These are phyloP conservation scores for Acipenser oxyrinchus DNA, from an alignment of 2,797 vertebrate species.

Conservation along the genomic window DNA sequence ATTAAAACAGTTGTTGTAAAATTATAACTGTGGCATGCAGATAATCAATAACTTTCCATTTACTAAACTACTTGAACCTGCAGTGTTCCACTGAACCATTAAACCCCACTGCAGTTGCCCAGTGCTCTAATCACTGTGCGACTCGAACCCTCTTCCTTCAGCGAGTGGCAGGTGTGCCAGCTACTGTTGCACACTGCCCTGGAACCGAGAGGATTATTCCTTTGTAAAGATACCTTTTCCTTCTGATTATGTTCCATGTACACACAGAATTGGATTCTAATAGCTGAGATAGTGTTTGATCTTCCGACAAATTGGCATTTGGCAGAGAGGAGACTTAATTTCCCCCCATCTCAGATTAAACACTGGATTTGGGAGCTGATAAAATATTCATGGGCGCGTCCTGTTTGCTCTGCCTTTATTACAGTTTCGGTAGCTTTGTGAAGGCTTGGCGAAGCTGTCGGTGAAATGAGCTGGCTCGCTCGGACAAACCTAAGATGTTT, in stretches of 20 bases:
- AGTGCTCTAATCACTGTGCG: too few relatives aligned
- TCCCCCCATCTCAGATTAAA: slow-evolving; percentile 82
- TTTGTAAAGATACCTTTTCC: slow-evolving; percentile 44
- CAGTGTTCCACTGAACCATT: too few relatives aligned
- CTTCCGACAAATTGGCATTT: slow-evolving; percentile 82
- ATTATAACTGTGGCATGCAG: too few relatives aligned
- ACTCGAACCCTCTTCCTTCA: too few relatives aligned
- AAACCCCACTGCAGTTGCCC: not conserved
- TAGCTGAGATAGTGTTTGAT: slow-evolving; percentile 90
- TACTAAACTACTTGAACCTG: too few relatives aligned
- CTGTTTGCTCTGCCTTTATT: slow-evolving; percentile 74
- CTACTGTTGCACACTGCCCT: slow-evolving; percentile 53
- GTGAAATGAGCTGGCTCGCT: slow-evolving; percentile 68
- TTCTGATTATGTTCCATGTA: slow-evolving; percentile 48
- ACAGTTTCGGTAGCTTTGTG: slow-evolving; percentile 62
- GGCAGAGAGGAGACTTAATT: slow-evolving; percentile 76
- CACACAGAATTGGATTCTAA: slow-evolving; percentile 78
- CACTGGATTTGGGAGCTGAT: slow-evolving; percentile 86
- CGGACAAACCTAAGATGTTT: slow-evolving; percentile 74
- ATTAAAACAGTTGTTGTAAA: too few relatives aligned
- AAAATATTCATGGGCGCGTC: slow-evolving; percentile 88
- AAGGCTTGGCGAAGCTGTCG: slow-evolving; percentile 33
- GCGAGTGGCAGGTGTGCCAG: slow-evolving; percentile 11
- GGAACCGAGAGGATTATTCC: slow-evolving; percentile 63
- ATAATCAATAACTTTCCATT: too few relatives aligned